Evolutionary conservation across 2,888 invertebrate species (phyloP).

Genomic region (Amiota communis): DNA sequence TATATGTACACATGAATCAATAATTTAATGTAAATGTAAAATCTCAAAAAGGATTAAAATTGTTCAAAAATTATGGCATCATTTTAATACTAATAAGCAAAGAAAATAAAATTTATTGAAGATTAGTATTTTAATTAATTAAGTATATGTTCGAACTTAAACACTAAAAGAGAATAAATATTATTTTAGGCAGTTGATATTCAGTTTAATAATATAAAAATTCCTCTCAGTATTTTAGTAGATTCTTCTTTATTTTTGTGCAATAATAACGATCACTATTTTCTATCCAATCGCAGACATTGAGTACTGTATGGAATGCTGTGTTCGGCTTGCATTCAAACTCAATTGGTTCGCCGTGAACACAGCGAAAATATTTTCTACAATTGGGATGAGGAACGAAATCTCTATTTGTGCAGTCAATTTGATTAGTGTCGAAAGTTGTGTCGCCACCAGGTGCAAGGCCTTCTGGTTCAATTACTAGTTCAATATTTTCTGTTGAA

Average conservation of each 20-base stretch:
- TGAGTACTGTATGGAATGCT: constrained; percentile 81
- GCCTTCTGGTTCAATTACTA: constrained; percentile 39
- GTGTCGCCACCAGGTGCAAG: constrained; percentile 11
- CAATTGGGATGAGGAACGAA: constrained; percentile 78
- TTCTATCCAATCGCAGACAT: constrained; percentile 88
- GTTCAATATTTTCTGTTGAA: constrained; percentile 46
- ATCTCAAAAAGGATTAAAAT: too few relatives aligned
- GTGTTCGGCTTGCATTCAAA: constrained; percentile 84
- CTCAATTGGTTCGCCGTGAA: constrained; percentile 82
- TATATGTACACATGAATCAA: too few relatives aligned
- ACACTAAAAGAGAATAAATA: too few relatives aligned
- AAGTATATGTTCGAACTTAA: too few relatives aligned
- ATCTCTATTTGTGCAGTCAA: constrained; percentile 75
- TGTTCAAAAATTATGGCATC: too few relatives aligned
- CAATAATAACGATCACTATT: constrained; percentile 78
- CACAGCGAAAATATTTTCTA: constrained; percentile 88
- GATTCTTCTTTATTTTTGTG: constrained; percentile 55
- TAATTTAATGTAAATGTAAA: too few relatives aligned
- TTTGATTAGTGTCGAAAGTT: constrained; percentile 59
- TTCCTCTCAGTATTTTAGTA: constrained; percentile 52
- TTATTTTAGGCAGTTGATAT: too few relatives aligned
- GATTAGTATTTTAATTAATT: too few relatives aligned
- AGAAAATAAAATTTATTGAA: too few relatives aligned
- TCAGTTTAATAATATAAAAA: constrained; percentile 11
- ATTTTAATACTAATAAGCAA: too few relatives aligned